Conservation (phyloP, 2,888 invertebrate genomes). For the Andrena haemorrhoa region DNA sequence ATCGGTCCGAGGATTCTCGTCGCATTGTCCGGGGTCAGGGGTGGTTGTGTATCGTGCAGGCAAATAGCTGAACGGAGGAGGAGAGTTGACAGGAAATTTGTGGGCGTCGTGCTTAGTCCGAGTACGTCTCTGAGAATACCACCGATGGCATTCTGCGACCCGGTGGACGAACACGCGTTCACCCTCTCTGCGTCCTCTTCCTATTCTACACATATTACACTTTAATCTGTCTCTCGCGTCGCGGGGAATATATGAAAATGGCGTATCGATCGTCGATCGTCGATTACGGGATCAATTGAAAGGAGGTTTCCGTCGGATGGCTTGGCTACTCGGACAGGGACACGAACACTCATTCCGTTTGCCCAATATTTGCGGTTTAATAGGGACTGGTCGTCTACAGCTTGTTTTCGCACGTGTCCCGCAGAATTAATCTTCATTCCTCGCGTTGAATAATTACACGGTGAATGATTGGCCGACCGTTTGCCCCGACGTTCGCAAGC, state of each 20-base stretch:
- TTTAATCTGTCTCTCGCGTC: neutral
- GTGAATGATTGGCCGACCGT: constrained; percentile 1
- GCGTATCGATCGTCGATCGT: neutral
- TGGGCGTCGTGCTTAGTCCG: constrained; percentile 48
- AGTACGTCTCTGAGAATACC: constrained; percentile 8
- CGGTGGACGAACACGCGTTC: constrained; percentile 28
- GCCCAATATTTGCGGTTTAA: constrained; percentile 56
- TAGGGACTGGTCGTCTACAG: constrained; percentile 18
- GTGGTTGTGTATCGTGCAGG: neutral
- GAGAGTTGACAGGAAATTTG: constrained; percentile 52
- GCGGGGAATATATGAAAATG: no score
- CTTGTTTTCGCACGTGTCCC: constrained; percentile 30
- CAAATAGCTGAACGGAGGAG: constrained; percentile 8
- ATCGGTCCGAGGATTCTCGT: constrained; percentile 1
- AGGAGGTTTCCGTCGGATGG: constrained; percentile 17
- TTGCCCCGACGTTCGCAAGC: no score
- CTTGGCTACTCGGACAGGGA: constrained; percentile 23
- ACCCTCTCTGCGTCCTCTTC: neutral
- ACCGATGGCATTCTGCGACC: constrained; percentile 34
- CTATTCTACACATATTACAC: neutral
- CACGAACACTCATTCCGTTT: constrained; percentile 47
- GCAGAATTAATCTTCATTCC: constrained; percentile 14
- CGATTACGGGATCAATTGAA: constrained; percentile 4
- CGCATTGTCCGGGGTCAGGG: constrained; percentile 3
- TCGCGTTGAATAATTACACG: constrained; percentile 30